Evolutionary conservation across 2,113 vertebrate species (phyloP).

Genomic region (Hemichromis elongatus): DNA sequence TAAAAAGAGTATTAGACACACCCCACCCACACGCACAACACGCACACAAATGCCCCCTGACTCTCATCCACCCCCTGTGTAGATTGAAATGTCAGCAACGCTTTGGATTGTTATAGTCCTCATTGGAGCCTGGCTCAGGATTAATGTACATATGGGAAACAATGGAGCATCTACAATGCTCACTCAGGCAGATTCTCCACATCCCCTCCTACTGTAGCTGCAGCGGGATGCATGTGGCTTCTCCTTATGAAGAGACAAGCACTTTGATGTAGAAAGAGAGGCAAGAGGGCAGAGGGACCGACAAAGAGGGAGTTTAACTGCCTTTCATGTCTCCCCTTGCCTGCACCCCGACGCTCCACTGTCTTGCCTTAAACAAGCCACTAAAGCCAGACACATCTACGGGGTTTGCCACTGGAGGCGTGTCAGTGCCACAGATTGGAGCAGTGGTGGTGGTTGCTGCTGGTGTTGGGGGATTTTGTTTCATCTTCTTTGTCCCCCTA

Average conservation of each 20-base stretch:
- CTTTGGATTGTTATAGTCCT: not conserved
- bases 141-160: slow-evolving; percentile 58
- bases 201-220: slow-evolving; percentile 18
- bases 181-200: slow-evolving; percentile 10
- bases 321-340: slow-evolving; percentile 33
- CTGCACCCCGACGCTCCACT: not conserved
- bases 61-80: slow-evolving; percentile 1
- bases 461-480: slow-evolving; percentile 2
- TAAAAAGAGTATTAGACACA: slow-evolving; percentile 38
- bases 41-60: not conserved
- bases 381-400: not conserved
- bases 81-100: slow-evolving; percentile 48
- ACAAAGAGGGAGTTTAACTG: slow-evolving; percentile 21
- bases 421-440: not conserved
- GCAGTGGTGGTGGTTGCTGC: not conserved
- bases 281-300: not conserved
- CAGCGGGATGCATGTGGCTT: slow-evolving; percentile 6
- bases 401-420: slow-evolving; percentile 7
- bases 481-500: not conserved
- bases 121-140: slow-evolving; percentile 24
- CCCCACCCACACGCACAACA: slow-evolving; percentile 4
- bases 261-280: slow-evolving; percentile 48
- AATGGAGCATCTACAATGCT: slow-evolving; percentile 17
- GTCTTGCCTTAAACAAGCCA: slow-evolving; percentile 25
- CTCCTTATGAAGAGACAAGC: not conserved